Percentiles rank a stretch among this genome's conserved stretches.
phyloP scores from a whole-genome alignment of 2,797 vertebrate species.

The Cynodonichthys magdalenae region DNA sequence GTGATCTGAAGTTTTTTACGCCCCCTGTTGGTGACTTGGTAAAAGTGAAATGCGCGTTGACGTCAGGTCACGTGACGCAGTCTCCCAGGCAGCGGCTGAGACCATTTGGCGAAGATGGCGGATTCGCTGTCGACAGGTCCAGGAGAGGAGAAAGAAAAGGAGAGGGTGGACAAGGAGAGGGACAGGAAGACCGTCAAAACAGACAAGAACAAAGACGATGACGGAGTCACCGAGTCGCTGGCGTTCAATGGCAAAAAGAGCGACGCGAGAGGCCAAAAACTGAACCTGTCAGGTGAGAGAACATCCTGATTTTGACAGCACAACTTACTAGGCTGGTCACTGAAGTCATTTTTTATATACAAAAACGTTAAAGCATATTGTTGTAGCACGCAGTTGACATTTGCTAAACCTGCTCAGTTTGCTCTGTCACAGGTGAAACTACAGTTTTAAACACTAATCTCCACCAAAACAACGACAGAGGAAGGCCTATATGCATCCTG shows the following conservation, averaged over 20 bases:
- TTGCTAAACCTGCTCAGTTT: slow-evolving; percentile 21
- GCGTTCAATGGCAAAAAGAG: slow-evolving; percentile 87
- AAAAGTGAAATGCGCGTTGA: slow-evolving; percentile 47
- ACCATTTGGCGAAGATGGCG: slow-evolving; percentile 81
- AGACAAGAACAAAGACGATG: slow-evolving; percentile 58
- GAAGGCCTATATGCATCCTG: slow-evolving; percentile 1
- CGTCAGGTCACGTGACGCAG: slow-evolving; percentile 64
- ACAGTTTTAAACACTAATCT: slow-evolving; percentile 7
- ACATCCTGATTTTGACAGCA: too few relatives aligned
- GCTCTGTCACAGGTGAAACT: slow-evolving; percentile 1
- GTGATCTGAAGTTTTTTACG: slow-evolving; percentile 2
- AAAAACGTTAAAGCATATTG: neutral
- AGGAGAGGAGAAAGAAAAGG: slow-evolving; percentile 79
- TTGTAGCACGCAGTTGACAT: slow-evolving; percentile 5
- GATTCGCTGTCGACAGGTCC: slow-evolving; percentile 77
- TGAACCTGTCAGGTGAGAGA: slow-evolving; percentile 89
- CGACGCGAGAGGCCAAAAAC: slow-evolving; percentile 78
- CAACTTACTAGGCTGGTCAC: slow-evolving; percentile 9
- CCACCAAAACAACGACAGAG: neutral
- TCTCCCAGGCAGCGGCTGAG: slow-evolving; percentile 62
- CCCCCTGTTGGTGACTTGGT: slow-evolving; percentile 26
- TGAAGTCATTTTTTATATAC: neutral
- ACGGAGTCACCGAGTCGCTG: slow-evolving; percentile 82
- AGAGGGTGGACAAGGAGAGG: slow-evolving; percentile 74
- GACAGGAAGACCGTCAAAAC: slow-evolving; percentile 43